These are phyloP conservation scores for Batillaria attramentaria DNA, from an alignment of 1,140 invertebrate genomes.

Conservation along the genomic window DNA sequence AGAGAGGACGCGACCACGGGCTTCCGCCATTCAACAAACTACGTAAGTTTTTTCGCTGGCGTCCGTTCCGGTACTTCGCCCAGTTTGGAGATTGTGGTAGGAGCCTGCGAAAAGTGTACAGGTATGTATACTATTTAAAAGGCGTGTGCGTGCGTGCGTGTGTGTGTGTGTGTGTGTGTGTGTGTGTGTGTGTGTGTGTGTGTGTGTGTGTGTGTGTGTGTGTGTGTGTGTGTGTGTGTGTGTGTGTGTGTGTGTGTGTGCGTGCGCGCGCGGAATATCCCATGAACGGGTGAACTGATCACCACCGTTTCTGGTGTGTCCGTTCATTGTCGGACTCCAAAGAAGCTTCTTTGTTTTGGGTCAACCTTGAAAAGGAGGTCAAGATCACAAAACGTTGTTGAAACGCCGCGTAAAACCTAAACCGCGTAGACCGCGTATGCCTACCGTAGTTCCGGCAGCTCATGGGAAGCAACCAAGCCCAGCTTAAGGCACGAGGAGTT, in stretches of 20 bases:
- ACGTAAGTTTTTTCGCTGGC: constrained; percentile 13
- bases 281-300: background rate
- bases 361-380: no score
- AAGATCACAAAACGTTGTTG: no score
- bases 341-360: no score
- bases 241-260: constrained; percentile 4
- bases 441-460: no score
- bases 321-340: background rate
- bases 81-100: constrained; percentile 13
- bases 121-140: constrained; percentile 72
- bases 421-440: no score
- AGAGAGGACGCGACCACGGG: constrained; percentile 37
- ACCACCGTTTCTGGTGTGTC: background rate
- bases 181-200: background rate
- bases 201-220: background rate
- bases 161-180: background rate
- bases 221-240: constrained; percentile 11
- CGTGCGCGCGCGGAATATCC: background rate
- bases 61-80: background rate
- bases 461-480: no score
- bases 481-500: no score
- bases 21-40: constrained; percentile 19
- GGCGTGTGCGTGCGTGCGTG: constrained; percentile 70
- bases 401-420: no score
- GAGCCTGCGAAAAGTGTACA: background rate